Evolutionary conservation across 1,140 invertebrate genomes (phyloP).

Genomic region (Magallana gigas): DNA sequence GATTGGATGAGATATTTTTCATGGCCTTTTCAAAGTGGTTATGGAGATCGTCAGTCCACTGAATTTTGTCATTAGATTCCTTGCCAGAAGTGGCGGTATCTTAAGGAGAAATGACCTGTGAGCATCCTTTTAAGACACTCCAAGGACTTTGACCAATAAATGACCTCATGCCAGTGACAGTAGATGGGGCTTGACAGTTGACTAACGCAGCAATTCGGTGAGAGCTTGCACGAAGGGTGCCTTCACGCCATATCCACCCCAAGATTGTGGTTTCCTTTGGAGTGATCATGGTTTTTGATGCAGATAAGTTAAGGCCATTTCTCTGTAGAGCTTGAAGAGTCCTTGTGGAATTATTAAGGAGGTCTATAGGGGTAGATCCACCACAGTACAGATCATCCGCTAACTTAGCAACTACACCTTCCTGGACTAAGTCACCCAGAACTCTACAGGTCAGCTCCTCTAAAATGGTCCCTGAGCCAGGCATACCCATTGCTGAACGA

Average conservation of each 20-base stretch:
- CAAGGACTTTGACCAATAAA: constrained; percentile 44
- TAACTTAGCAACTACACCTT: constrained; percentile 52
- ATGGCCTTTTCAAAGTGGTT: background rate
- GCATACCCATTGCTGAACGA: constrained; percentile 50
- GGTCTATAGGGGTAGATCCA: background rate
- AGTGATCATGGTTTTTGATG: background rate
- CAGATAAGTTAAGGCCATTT: constrained; percentile 15
- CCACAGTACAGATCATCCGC: constrained; percentile 47
- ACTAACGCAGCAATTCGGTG: constrained; percentile 43
- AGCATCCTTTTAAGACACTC: too few relatives aligned
- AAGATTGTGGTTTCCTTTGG: constrained; percentile 35
- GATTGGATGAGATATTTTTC: background rate
- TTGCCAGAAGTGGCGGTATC: too few relatives aligned
- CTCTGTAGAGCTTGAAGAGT: background rate
- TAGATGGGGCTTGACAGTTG: constrained; percentile 14
- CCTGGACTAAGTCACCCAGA: constrained; percentile 52
- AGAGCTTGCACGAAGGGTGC: constrained; percentile 26
- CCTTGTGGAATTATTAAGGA: background rate
- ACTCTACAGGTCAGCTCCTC: constrained; percentile 39
- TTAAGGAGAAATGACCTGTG: too few relatives aligned
- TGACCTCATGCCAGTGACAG: constrained; percentile 27
- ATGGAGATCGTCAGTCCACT: too few relatives aligned
- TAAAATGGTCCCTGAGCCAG: constrained; percentile 15
- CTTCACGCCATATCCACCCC: constrained; percentile 47
- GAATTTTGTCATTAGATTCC: too few relatives aligned